phyloP scores from a whole-genome alignment of 2,113 vertebrate genomes.

The Camelus dromedarius region DNA sequence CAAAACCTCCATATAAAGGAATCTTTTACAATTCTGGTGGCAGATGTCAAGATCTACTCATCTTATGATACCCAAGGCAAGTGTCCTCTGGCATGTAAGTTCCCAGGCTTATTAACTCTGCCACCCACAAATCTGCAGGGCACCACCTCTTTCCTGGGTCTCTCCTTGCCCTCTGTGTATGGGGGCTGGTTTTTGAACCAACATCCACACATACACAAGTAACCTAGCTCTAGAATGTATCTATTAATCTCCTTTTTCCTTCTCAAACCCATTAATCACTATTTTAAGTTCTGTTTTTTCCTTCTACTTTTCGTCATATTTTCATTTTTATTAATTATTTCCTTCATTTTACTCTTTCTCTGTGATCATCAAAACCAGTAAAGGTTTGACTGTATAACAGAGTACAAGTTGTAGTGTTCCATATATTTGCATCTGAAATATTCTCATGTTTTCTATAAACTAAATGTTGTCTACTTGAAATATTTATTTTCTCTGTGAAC shows the following conservation, averaged over 20 bases:
- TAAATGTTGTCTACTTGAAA: not conserved
- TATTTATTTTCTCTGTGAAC: not conserved
- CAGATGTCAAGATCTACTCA: not conserved
- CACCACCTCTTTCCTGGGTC: not conserved
- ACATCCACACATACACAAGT: not conserved
- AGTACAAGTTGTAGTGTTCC: not conserved
- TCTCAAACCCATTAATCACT: not conserved
- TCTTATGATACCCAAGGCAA: not conserved
- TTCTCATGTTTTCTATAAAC: not conserved
- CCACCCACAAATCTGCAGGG: accelerated
- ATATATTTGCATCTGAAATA: not conserved
- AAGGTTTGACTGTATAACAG: not conserved
- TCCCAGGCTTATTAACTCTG: not conserved
- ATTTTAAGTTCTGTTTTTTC: not conserved
- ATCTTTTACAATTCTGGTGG: not conserved
- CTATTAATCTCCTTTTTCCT: not conserved
- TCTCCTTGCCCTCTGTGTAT: not conserved
- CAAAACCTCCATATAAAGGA: not conserved
- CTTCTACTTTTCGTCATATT: not conserved
- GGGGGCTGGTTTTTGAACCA: not conserved
- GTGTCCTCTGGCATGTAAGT: not conserved
- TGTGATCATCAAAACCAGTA: not conserved
- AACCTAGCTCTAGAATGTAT: not conserved
- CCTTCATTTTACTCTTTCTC: not conserved
- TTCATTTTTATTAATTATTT: not conserved